These are phyloP conservation scores for Muntiacus muntjak DNA, from an alignment of 2,113 vertebrate genomes.

Conservation along the genomic window DNA sequence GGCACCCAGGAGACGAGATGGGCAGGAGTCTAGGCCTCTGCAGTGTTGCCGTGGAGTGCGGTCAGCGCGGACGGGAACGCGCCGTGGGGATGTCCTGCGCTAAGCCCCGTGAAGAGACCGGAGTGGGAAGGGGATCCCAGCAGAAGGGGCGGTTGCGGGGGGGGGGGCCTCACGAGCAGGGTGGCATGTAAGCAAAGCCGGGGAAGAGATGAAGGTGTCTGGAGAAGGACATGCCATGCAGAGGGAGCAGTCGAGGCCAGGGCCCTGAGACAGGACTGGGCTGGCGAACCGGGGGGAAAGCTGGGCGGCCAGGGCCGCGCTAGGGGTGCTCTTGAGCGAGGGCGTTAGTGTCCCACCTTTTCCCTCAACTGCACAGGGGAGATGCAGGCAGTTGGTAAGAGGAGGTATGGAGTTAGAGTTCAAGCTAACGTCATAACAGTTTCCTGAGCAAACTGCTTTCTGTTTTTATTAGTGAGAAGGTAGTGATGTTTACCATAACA, in stretches of 20 bases:
- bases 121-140: background rate
- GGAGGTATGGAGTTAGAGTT: background rate
- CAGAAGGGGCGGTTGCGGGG: background rate
- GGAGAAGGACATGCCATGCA: background rate
- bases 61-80: rapidly evolving
- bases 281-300: background rate
- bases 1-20: background rate
- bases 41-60: background rate
- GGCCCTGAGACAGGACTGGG: background rate
- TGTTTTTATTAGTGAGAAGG: background rate
- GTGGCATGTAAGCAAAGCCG: background rate
- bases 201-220: background rate
- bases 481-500: background rate
- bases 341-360: background rate
- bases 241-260: rapidly evolving
- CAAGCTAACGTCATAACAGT: background rate
- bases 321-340: background rate
- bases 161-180: background rate
- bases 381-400: background rate
- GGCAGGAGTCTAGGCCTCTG: no score
- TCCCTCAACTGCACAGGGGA: background rate
- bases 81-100: rapidly evolving
- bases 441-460: background rate
- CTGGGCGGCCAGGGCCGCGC: rapidly evolving
- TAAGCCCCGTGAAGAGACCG: background rate